A percentile compares a stretch with the other conserved stretches of the same genome.
phyloP scores from a whole-genome alignment of 1,140 invertebrate genomes.

The Phocides pigmalion region DNA sequence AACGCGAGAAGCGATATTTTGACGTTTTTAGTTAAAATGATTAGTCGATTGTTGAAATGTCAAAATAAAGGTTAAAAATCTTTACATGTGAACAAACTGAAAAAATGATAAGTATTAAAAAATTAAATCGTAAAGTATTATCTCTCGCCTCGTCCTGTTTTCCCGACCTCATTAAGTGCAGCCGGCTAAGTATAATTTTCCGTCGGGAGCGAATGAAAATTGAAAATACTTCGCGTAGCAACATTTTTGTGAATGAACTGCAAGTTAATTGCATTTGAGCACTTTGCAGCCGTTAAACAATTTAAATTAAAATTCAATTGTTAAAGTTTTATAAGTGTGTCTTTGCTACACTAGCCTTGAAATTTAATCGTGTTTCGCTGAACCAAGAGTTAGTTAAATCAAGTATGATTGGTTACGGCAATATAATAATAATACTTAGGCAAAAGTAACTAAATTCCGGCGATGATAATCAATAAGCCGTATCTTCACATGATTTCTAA shows the following conservation, averaged over 20 bases:
- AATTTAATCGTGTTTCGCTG: constrained; percentile 12
- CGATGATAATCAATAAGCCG: no score
- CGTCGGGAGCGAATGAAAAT: constrained; percentile 16
- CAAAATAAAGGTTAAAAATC: no score
- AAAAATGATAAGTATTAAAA: no score
- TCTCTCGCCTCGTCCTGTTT: constrained; percentile 13
- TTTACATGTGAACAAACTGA: no score
- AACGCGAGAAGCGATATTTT: no score
- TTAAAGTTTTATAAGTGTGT: constrained; percentile 5
- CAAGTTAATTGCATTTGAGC: constrained; percentile 11
- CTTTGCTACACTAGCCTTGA: constrained; percentile 27
- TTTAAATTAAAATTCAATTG: constrained; percentile 17
- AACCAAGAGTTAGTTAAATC: neutral
- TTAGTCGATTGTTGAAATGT: no score
- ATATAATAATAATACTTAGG: neutral
- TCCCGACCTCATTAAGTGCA: constrained; percentile 18
- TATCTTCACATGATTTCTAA: no score
- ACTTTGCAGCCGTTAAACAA: constrained; percentile 16
- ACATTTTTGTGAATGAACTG: constrained; percentile 23
- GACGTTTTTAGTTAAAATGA: no score
- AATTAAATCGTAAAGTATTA: no score
- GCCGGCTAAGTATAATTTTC: constrained; percentile 20
- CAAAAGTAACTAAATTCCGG: no score
- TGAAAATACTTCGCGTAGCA: constrained; percentile 20
- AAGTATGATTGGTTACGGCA: neutral